These are phyloP conservation scores for Atrichornis clamosus DNA, from an alignment of 2,113 vertebrate genomes.

Conservation along the genomic window DNA sequence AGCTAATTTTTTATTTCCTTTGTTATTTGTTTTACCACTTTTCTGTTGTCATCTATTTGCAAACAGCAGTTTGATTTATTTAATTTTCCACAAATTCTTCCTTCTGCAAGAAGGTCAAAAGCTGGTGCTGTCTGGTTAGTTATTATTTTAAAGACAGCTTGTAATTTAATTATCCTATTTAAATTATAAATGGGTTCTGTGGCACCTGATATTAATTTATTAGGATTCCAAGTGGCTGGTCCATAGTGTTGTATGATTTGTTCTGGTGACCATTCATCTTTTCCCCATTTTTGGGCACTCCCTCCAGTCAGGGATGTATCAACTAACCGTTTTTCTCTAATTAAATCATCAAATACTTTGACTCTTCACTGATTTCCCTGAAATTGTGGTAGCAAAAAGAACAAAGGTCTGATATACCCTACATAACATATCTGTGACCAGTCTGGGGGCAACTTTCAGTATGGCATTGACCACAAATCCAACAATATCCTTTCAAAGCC, in stretches of 20 bases:
- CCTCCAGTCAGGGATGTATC: neutral
- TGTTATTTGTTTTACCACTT: neutral
- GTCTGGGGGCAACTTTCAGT: too few relatives aligned
- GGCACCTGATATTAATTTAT: neutral
- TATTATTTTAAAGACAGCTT: neutral
- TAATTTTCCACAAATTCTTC: neutral
- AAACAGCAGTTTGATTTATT: neutral
- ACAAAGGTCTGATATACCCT: too few relatives aligned
- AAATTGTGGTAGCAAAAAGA: neutral
- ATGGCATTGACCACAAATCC: too few relatives aligned
- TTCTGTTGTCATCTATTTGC: neutral
- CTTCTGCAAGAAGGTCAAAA: neutral
- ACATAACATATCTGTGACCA: too few relatives aligned
- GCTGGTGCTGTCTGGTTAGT: neutral
- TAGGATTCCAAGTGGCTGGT: neutral
- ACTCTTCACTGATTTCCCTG: neutral
- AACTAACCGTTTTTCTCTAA: neutral
- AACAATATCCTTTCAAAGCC: too few relatives aligned
- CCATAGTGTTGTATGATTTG: neutral
- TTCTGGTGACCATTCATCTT: neutral
- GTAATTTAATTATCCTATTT: neutral
- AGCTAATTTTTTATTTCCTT: neutral
- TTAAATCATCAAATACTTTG: neutral
- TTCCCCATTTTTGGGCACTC: neutral
- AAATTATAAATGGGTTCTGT: neutral